A percentile compares a stretch with the other conserved stretches of the same genome.
Conservation (phyloP, 2,113 vertebrate species). For the Cyprinodon variegatus region DNA sequence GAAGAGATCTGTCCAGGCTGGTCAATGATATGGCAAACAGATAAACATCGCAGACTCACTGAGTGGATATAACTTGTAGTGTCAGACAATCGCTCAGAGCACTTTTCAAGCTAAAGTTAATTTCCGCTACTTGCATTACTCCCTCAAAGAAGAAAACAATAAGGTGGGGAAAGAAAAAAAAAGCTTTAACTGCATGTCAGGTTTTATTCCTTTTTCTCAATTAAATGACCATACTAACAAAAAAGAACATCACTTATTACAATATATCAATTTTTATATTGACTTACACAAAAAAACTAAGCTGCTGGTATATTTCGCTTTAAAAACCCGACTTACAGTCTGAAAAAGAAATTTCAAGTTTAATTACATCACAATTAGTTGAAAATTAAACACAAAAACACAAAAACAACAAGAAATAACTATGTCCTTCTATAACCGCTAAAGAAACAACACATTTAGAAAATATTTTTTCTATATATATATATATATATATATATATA, state of each 20-base stretch:
- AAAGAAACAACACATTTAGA: not conserved
- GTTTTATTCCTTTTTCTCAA: not conserved
- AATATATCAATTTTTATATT: not conserved
- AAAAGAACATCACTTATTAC: not conserved
- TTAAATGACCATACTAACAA: not conserved
- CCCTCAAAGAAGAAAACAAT: not conserved
- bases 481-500: no score
- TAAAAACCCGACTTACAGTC: not conserved
- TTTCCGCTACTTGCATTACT: slow-evolving; percentile 8
- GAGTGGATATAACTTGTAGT: slow-evolving; percentile 57
- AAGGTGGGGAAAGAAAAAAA: not conserved
- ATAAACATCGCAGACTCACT: slow-evolving; percentile 68
- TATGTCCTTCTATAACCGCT: not conserved
- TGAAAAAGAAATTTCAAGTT: not conserved
- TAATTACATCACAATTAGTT: not conserved
- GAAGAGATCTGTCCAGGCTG: slow-evolving; percentile 73
- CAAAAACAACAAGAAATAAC: not conserved
- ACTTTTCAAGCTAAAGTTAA: slow-evolving; percentile 48
- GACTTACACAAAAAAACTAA: not conserved
- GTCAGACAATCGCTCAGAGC: slow-evolving; percentile 57
- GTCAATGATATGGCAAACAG: slow-evolving; percentile 69
- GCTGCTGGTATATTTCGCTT: not conserved
- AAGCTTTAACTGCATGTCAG: not conserved
- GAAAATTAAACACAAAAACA: not conserved
- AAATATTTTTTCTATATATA: no score